phyloP scores from a whole-genome alignment of 2,888 invertebrate species.

The Notodonta ziczac region DNA sequence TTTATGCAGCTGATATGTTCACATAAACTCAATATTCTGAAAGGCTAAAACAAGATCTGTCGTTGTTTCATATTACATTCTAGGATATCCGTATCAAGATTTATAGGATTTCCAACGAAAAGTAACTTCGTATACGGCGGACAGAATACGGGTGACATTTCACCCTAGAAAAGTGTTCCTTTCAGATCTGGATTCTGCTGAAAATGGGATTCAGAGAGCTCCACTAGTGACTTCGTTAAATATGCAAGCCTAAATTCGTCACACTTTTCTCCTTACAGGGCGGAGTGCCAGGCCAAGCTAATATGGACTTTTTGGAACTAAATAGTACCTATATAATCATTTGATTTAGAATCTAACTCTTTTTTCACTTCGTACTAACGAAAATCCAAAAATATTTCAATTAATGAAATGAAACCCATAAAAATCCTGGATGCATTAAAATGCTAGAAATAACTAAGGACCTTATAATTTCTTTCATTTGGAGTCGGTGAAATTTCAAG shows the following conservation, averaged over 20 bases:
- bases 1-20: too few relatives aligned
- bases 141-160: not conserved
- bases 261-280: not conserved
- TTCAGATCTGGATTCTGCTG: constrained; percentile 11
- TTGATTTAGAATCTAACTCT: too few relatives aligned
- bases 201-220: constrained; percentile 8
- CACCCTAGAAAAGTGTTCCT: not conserved
- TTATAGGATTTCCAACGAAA: constrained; percentile 1
- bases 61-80: not conserved
- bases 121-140: not conserved
- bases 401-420: too few relatives aligned
- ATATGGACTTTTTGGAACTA: too few relatives aligned
- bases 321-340: too few relatives aligned
- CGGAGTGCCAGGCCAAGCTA: not conserved
- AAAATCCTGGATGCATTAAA: too few relatives aligned
- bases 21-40: not conserved
- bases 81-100: not conserved
- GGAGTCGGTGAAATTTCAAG: too few relatives aligned
- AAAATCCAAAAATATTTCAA: too few relatives aligned
- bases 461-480: too few relatives aligned
- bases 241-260: not conserved
- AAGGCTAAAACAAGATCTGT: not conserved
- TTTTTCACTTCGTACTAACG: too few relatives aligned
- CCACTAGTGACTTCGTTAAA: not conserved
- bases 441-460: too few relatives aligned